Base-by-base conservation (phyloP, 1,140 invertebrate genomes). In the Philopotamus ludificatus region DNA sequence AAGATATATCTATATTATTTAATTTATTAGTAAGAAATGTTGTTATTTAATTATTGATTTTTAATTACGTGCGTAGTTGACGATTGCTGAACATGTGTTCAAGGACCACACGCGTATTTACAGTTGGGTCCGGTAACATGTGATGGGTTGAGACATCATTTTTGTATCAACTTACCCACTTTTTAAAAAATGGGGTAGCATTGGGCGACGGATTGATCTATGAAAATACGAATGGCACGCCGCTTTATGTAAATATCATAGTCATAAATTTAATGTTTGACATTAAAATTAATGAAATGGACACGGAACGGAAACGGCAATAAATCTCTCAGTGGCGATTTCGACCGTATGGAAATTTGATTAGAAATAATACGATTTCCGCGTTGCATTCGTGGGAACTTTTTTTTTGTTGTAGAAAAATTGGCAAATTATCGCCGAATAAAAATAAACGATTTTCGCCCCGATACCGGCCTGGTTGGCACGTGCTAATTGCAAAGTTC, bases 91-190 rank as follows among this genome's bases (percentile, higher is more conserved):
- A 18, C 47, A 3, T 58, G 16, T 3, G 12, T 10, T n/a, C 2
- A 9, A 20, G 22, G 54, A 58, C 54, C 54, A 58, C 57, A 60
- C 57, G 47, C 57, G 57, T 47, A 16, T 16, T 9, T 16, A 47
- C 44, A 21, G 15, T 20, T 18, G 42, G 55, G 20, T 44, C 41
- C 55, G 23, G 55, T 58, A 34, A 23, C 34, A 26, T 42, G n/a
- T 28, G 57, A 47, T 47, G 42, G 41, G 41, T 60, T 60, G 57
- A 60, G 57, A 47, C 57, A 60, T 60, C 57, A 60, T 49, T 47
- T 60, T 42, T 57, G 54, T 28, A 60, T 60, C 42, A 34, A 28
- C 57, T 60, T 60, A 47, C 57, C 23, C 10, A 8, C 8, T 12
- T n/a, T n/a, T n/a, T n/a, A n/a, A n/a, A n/a, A n/a, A n/a, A n/a